phyloP scores from a whole-genome alignment of 2,797 vertebrate genomes.

The Buphagus erythrorhynchus region DNA sequence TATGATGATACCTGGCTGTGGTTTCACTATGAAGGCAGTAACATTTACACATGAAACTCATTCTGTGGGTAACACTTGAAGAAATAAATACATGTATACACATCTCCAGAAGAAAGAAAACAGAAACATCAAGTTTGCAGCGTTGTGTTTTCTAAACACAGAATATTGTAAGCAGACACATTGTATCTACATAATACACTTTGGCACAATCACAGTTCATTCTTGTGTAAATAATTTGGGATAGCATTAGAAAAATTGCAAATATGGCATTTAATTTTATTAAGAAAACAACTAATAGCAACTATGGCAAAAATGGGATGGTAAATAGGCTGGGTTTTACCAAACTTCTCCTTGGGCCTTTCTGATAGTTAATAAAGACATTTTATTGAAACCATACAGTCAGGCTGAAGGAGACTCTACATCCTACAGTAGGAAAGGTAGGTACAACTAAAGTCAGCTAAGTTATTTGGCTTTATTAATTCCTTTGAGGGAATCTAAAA shows the following conservation, averaged over 20 bases:
- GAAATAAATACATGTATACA: background rate
- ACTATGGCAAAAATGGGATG: background rate
- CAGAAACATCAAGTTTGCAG: background rate
- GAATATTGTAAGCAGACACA: background rate
- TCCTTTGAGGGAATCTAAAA: background rate
- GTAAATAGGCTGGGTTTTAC: background rate
- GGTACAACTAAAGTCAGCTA: background rate
- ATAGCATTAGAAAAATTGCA: conserved; percentile 24
- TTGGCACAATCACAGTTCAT: conserved; percentile 38
- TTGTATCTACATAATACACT: background rate
- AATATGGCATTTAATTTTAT: conserved; percentile 15
- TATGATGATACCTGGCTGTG: background rate
- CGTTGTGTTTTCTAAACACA: background rate
- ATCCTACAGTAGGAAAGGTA: background rate
- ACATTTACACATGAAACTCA: background rate
- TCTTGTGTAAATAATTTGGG: conserved; percentile 33
- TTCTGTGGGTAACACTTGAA: background rate
- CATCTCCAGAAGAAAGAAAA: background rate
- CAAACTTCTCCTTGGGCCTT: background rate
- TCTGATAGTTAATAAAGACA: background rate
- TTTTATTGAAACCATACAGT: background rate
- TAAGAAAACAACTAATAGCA: conserved; percentile 7
- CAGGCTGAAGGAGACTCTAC: background rate
- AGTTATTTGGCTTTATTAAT: background rate
- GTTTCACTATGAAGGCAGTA: background rate